Evolutionary conservation across 1,140 invertebrate genomes (phyloP).

Genomic region (Drosophila pseudoobscura): DNA sequence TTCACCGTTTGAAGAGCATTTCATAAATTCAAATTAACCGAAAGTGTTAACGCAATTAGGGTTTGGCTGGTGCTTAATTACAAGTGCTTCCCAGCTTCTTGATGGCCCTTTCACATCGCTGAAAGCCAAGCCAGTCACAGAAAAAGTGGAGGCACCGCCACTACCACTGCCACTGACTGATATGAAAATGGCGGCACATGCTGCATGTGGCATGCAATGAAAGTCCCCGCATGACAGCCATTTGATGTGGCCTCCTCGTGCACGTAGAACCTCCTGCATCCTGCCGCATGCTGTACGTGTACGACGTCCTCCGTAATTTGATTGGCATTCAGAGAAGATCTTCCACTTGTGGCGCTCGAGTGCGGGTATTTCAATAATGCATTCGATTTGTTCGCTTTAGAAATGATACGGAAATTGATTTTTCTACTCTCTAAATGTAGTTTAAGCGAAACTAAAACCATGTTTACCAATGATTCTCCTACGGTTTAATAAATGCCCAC

Average conservation of each 20-base stretch:
- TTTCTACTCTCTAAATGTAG: constrained; percentile 36
- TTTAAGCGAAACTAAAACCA: constrained; percentile 15
- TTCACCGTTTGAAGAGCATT: constrained; percentile 58
- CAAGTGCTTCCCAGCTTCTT: constrained; percentile 17
- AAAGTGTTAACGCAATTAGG: constrained; percentile 73
- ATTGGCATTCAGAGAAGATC: constrained; percentile 63
- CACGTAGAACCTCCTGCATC: constrained; percentile 21
- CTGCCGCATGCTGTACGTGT: constrained; percentile 24
- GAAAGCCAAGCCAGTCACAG: too few relatives aligned
- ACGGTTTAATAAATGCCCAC: constrained; percentile 25
- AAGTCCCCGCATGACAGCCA: constrained; percentile 51
- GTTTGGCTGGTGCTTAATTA: constrained; percentile 45
- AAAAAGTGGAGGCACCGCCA: too few relatives aligned
- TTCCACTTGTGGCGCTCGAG: constrained; percentile 3
- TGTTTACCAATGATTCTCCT: constrained; percentile 16
- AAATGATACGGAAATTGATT: constrained; percentile 33
- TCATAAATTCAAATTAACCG: constrained; percentile 64
- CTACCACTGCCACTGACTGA: constrained; percentile 16
- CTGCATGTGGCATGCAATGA: constrained; percentile 14
- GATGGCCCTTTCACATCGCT: constrained; percentile 40
- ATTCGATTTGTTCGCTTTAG: constrained; percentile 39
- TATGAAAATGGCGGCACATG: constrained; percentile 69
- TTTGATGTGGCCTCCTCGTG: constrained; percentile 54
- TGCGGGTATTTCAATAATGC: constrained; percentile 70
- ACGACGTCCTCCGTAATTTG: constrained; percentile 59